Evolutionary conservation across 2,888 invertebrate genomes (phyloP).

Genomic region (Patella caerulea): DNA sequence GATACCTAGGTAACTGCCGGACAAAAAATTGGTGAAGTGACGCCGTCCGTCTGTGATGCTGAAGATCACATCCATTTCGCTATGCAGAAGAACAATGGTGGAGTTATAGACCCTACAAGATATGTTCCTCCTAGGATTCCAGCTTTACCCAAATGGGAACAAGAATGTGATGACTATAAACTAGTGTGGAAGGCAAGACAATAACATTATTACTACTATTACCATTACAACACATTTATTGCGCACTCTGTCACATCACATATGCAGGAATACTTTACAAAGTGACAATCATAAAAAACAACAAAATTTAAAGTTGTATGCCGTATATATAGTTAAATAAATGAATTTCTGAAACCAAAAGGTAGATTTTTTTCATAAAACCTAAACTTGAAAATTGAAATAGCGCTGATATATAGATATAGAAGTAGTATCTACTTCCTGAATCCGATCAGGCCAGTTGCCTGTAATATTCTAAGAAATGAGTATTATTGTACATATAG

Average conservation of each 20-base stretch:
- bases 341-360: too few relatives aligned
- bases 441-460: too few relatives aligned
- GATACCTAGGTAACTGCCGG: conserved; percentile 47
- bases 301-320: too few relatives aligned
- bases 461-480: too few relatives aligned
- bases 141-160: conserved; percentile 45
- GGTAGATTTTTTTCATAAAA: too few relatives aligned
- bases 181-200: conserved; percentile 44
- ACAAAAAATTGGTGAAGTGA: conserved; percentile 44
- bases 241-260: too few relatives aligned
- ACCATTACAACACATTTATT: neutral
- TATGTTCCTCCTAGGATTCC: conserved; percentile 41
- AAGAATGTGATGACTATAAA: conserved; percentile 54
- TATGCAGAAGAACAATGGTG: conserved; percentile 37
- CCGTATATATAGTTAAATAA: too few relatives aligned
- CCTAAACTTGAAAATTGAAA: too few relatives aligned
- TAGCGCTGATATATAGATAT: too few relatives aligned
- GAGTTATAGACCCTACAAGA: conserved; percentile 41
- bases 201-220: neutral
- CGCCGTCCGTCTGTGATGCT: conserved; percentile 32
- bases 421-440: too few relatives aligned
- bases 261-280: neutral
- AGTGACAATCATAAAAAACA: conserved; percentile 3
- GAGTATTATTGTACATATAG: too few relatives aligned
- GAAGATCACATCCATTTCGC: conserved; percentile 54